phyloP scores from a whole-genome alignment of 2,113 vertebrate species.

The Rhabdomys dilectus region DNA sequence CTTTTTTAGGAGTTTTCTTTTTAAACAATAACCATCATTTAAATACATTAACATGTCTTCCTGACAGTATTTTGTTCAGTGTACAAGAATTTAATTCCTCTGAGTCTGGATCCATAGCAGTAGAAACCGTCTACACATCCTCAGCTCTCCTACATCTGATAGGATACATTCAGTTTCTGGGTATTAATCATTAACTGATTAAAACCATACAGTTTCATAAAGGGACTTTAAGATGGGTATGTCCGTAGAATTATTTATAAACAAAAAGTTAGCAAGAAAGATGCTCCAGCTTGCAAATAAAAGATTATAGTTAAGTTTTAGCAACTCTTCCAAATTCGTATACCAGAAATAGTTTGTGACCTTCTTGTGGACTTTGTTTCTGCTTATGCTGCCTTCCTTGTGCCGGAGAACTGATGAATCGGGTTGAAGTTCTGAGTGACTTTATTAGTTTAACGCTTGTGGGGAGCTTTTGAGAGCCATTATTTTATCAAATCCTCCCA shows the following conservation, averaged over 20 bases:
- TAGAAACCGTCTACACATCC: not conserved
- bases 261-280: not conserved
- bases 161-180: not conserved
- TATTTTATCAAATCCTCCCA: slow-evolving; percentile 62
- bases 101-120: not conserved
- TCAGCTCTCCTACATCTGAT: not conserved
- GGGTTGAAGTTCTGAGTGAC: not conserved
- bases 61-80: not conserved
- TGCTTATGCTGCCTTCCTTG: not conserved
- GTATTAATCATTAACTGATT: not conserved
- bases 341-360: not conserved
- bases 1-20: not conserved
- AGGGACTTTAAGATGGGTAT: not conserved
- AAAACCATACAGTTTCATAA: not conserved
- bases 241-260: not conserved
- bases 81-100: not conserved
- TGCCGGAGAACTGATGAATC: not conserved
- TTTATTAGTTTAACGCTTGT: not conserved
- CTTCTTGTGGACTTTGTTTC: not conserved
- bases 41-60: not conserved
- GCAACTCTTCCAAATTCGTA: not conserved
- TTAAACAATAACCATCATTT: not conserved
- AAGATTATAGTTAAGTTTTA: not conserved
- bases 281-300: not conserved
- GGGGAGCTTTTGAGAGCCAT: slow-evolving; percentile 23